Evolutionary conservation across 2,888 invertebrate species (phyloP).

Genomic region (Apodemia hepburni): DNA sequence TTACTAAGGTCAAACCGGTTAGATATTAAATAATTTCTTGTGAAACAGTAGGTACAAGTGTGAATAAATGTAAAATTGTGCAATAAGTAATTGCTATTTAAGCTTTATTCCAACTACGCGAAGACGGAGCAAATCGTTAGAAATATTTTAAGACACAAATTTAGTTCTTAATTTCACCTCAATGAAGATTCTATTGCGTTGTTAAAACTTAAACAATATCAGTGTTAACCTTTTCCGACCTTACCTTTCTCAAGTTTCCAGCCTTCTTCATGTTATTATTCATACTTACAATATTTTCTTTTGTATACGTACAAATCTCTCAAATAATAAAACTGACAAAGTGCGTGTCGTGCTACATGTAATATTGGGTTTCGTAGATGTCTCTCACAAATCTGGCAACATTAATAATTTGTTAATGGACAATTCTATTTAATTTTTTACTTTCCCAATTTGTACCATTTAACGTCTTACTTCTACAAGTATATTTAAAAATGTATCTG

Average conservation of each 20-base stretch:
- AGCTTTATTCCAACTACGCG: background rate
- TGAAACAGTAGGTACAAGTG: too few species aligned
- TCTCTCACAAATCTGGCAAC: too few species aligned
- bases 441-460: too few species aligned
- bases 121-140: background rate
- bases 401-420: too few species aligned
- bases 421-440: too few species aligned
- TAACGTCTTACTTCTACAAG: too few species aligned
- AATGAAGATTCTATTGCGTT: background rate
- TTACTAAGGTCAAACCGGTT: too few species aligned
- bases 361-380: too few species aligned
- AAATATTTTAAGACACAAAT: background rate
- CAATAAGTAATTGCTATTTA: background rate
- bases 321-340: background rate
- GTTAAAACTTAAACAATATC: conserved; percentile 33
- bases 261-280: background rate
- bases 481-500: too few species aligned
- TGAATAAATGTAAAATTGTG: too few species aligned
- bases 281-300: background rate
- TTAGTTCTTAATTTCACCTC: background rate
- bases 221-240: background rate
- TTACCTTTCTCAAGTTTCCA: background rate
- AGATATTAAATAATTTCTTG: too few species aligned
- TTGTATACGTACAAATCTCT: background rate
- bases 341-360: background rate